Conservation (phyloP, 2,888 invertebrate species). For the Epinotia ramella region DNA sequence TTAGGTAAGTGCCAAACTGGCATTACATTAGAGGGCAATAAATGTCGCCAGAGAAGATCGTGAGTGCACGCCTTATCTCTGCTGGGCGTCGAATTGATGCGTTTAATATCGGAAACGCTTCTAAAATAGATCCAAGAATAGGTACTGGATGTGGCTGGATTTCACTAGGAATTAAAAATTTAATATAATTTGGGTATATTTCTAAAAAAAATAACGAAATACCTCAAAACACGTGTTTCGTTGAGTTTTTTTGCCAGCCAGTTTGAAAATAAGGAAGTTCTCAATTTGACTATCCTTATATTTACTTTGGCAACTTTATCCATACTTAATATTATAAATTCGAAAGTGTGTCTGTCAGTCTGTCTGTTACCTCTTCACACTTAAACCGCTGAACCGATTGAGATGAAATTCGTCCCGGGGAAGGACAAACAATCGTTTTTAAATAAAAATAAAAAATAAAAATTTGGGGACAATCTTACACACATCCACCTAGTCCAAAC, state of each 20-base stretch:
- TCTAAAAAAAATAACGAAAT: background rate
- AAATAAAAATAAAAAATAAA: too few relatives aligned
- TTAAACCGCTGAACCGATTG: too few relatives aligned
- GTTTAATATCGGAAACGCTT: slow-evolving; percentile 76
- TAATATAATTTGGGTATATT: background rate
- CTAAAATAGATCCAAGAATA: slow-evolving; percentile 54
- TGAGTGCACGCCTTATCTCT: slow-evolving; percentile 76
- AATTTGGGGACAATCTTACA: too few relatives aligned
- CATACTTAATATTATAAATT: too few relatives aligned
- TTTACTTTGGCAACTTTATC: too few relatives aligned
- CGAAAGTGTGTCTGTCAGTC: too few relatives aligned
- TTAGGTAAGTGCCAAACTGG: slow-evolving; percentile 64
- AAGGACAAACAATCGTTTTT: too few relatives aligned
- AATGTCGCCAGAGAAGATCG: slow-evolving; percentile 66
- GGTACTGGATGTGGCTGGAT: slow-evolving; percentile 57
- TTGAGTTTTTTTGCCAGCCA: background rate
- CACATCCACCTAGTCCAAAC: too few relatives aligned
- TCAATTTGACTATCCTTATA: too few relatives aligned
- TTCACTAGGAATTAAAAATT: background rate
- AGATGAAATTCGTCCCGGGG: too few relatives aligned
- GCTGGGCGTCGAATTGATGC: slow-evolving; percentile 73
- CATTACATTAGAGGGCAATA: slow-evolving; percentile 72
- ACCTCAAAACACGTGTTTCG: background rate
- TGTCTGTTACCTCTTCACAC: too few relatives aligned
- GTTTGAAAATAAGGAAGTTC: too few relatives aligned